Evolutionary conservation across 2,888 invertebrate genomes (phyloP), one percentile per base, ranked within the genome.

Genomic region (Mythimna albipuncta): DNA sequence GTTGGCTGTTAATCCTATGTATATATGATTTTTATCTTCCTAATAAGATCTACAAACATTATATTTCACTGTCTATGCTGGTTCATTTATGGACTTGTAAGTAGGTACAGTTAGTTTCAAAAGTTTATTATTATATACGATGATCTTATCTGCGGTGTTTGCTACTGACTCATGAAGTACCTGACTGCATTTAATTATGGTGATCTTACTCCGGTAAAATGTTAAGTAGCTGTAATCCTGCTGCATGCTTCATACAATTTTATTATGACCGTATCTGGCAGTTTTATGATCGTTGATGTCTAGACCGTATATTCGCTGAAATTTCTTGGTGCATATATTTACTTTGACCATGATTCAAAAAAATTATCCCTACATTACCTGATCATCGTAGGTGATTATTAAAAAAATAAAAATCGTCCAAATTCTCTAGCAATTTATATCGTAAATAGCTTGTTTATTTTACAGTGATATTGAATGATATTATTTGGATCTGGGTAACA

Each of bases 161-260:
- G 16, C 57, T 26, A 58, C 72, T 82, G 82, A 82, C 61, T 67
- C 82, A 82, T 69, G 58, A 9, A 38, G 67, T 41, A 47, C 6
- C 38, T 59, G n/a, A 44, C 13, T 74, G 26, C 38, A 59, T 64
- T 63, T 79, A 54, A 47, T 58, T 62, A 77, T 70, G 64, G 41
- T 72, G 82, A 72, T 67, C 63, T 66, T 59, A 72, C 61, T 68
- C 52, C 26, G 11, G 52, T 57, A 73, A 79, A 82, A 73, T 79
- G 54, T 69, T 73, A 69, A 73, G 52, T 44, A 66, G 41, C 44
- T 5, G 6, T 65, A 55, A 63, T 47, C n/a, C 32, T 13, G 6
- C 16, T 47, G 19, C 13, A 47, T 38, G 41, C 59, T 54, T 52
- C 41, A 77, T 70, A 77, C 58, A 65, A 63, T 7, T 63, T 77